A percentile compares a stretch with the other conserved stretches of the same genome.
These are phyloP conservation scores for Xerus inauris DNA, from an alignment of 2,113 vertebrate genomes.

Conservation along the genomic window DNA sequence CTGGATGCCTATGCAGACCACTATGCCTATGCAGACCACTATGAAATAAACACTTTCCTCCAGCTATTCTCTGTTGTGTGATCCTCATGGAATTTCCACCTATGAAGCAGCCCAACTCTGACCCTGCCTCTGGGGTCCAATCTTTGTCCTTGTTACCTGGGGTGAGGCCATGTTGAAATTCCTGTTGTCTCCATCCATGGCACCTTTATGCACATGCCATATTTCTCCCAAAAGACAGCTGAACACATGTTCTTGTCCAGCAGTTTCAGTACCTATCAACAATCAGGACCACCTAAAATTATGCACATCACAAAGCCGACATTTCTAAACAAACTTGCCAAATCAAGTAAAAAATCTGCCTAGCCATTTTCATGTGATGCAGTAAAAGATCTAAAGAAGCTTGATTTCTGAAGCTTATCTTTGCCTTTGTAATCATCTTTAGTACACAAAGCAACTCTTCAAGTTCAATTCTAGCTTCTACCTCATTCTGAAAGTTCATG, in stretches of 20 bases:
- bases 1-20: background rate
- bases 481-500: background rate
- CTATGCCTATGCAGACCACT: too few species aligned
- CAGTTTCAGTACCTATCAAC: background rate
- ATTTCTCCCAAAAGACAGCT: background rate
- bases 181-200: background rate
- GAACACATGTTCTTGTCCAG: background rate
- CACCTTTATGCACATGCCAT: background rate
- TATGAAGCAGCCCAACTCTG: background rate
- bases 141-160: background rate
- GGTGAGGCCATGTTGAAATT: background rate
- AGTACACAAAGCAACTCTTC: background rate
- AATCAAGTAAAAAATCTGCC: background rate
- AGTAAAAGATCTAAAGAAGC: background rate
- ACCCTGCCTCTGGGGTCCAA: background rate
- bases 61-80: background rate
- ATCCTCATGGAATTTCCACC: background rate
- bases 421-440: background rate
- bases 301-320: background rate
- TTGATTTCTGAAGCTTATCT: background rate
- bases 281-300: background rate
- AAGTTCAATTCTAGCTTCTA: background rate
- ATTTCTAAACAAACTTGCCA: background rate
- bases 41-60: background rate
- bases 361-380: background rate